phyloP scores from a whole-genome alignment of 2,113 vertebrate genomes.

The Anser brachyrhynchus region DNA sequence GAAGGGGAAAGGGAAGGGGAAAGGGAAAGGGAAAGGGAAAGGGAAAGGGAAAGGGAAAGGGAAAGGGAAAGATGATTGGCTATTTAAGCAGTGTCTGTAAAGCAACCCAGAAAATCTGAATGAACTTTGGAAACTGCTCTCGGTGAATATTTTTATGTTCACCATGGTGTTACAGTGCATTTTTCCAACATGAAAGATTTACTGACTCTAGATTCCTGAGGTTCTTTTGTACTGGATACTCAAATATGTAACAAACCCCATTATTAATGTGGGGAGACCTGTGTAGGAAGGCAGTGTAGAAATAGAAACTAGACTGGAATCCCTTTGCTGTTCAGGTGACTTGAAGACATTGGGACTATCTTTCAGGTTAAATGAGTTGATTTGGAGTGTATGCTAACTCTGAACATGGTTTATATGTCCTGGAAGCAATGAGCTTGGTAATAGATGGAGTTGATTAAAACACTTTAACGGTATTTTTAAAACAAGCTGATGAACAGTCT shows the following conservation, averaged over 20 bases:
- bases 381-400: background rate
- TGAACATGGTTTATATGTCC: background rate
- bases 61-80: background rate
- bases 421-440: background rate
- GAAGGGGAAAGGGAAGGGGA: no score
- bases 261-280: background rate
- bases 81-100: background rate
- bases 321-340: background rate
- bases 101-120: background rate
- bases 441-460: background rate
- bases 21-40: background rate
- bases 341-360: background rate
- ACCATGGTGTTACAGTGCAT: background rate
- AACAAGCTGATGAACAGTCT: background rate
- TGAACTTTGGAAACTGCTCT: background rate
- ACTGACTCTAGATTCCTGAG: background rate
- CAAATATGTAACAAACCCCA: background rate
- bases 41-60: no score
- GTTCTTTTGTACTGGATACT: background rate
- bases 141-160: background rate
- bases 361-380: background rate
- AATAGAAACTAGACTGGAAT: background rate
- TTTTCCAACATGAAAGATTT: background rate
- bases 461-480: background rate
- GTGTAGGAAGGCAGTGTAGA: background rate